Percentiles rank a stretch among this genome's conserved stretches.
These are phyloP conservation scores for Drymonia ruficornis DNA, from an alignment of 2,888 invertebrate genomes.

Conservation along the genomic window DNA sequence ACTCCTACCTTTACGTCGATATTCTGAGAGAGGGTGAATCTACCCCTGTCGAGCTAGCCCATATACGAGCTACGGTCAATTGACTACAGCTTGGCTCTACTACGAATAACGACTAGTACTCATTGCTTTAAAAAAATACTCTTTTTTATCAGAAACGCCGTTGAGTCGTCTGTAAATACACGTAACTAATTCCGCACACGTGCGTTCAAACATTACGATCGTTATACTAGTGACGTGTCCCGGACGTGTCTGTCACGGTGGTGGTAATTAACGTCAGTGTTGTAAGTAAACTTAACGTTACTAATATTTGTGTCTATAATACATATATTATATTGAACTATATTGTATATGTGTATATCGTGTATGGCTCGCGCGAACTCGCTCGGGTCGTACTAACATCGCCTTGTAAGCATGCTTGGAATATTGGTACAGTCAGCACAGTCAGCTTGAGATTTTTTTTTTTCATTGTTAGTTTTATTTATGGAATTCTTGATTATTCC, in stretches of 20 bases:
- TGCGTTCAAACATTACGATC: constrained; percentile 27
- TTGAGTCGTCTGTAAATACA: not conserved
- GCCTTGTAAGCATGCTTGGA: constrained; percentile 42
- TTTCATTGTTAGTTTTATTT: too few relatives aligned
- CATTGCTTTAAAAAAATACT: too few relatives aligned
- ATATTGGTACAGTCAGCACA: constrained; percentile 21
- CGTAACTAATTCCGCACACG: constrained; percentile 56
- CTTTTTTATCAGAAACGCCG: too few relatives aligned
- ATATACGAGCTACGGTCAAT: too few relatives aligned
- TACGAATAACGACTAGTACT: too few relatives aligned
- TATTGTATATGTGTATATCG: constrained; percentile 16
- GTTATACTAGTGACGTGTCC: constrained; percentile 55
- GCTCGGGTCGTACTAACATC: constrained; percentile 30
- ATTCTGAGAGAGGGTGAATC: too few relatives aligned
- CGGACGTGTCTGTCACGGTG: constrained; percentile 64
- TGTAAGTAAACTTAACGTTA: constrained; percentile 80
- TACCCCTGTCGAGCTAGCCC: too few relatives aligned
- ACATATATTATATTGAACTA: constrained; percentile 31
- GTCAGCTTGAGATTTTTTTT: not conserved
- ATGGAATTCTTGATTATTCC: too few relatives aligned
- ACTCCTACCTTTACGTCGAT: too few relatives aligned
- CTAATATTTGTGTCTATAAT: constrained; percentile 61
- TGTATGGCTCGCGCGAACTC: constrained; percentile 14
- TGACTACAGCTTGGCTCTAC: too few relatives aligned
- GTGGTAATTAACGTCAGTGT: constrained; percentile 71